Conservation (phyloP, 2,113 vertebrate genomes). For the Poeciliopsis occidentalis region DNA sequence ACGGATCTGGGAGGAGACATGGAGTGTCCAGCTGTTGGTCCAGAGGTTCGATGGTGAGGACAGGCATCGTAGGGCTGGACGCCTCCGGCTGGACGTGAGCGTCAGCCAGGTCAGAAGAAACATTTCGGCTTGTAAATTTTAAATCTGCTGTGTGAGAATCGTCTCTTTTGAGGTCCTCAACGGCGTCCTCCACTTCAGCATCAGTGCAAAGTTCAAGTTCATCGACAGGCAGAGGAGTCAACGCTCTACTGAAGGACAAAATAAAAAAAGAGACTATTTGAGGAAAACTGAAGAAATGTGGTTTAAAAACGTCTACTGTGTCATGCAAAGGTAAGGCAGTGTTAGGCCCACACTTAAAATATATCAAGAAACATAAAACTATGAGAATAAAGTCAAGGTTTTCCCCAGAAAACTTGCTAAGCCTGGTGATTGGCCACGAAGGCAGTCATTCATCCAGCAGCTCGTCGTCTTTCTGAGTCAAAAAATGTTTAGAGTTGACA, state of each 20-base stretch:
- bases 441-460: too few relatives aligned
- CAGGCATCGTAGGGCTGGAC: conserved; percentile 40
- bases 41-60: conserved; percentile 32
- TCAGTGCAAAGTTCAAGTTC: conserved; percentile 65
- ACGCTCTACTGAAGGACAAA: conserved; percentile 41
- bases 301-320: not conserved
- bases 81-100: not conserved
- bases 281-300: not conserved
- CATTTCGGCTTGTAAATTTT: conserved; percentile 10
- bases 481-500: too few relatives aligned
- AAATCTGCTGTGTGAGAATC: conserved; percentile 1
- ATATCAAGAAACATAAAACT: too few relatives aligned
- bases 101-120: conserved; percentile 2
- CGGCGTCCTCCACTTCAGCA: conserved; percentile 54
- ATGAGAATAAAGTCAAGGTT: too few relatives aligned
- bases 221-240: conserved; percentile 17
- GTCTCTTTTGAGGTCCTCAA: conserved; percentile 49
- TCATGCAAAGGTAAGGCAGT: not conserved
- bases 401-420: too few relatives aligned
- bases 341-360: too few relatives aligned
- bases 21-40: conserved; percentile 8
- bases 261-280: not conserved
- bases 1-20: conserved; percentile 36
- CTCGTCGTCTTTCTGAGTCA: too few relatives aligned
- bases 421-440: too few relatives aligned